Percentiles rank a stretch among this genome's conserved stretches.
Conservation (phyloP, 1,140 invertebrate genomes). For the Melanaphis sacchari region DNA sequence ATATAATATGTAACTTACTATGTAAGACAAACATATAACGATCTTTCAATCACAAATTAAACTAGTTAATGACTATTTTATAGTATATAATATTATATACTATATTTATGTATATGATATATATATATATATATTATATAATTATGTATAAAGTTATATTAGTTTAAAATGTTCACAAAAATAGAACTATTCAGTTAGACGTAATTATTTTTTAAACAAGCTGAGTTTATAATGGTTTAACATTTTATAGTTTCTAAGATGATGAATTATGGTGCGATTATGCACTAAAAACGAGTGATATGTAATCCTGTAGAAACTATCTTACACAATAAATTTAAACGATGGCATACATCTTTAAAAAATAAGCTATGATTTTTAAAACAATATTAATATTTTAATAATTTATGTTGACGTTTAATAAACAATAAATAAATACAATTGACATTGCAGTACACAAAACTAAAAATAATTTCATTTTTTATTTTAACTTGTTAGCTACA, state of each 20-base stretch:
- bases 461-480: slow-evolving; percentile 29
- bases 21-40: neutral
- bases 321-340: neutral
- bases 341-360: neutral
- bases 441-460: slow-evolving; percentile 3
- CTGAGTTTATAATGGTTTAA: neutral
- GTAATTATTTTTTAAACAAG: neutral
- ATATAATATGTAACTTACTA: neutral
- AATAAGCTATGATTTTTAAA: neutral
- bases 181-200: neutral
- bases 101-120: no score
- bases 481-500: neutral
- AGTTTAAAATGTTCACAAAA: neutral
- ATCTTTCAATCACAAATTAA: neutral
- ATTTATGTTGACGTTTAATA: slow-evolving; percentile 42
- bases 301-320: neutral
- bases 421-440: slow-evolving; percentile 42
- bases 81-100: no score
- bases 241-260: neutral
- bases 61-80: neutral
- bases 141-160: no score
- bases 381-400: slow-evolving; percentile 36
- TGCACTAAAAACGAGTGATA: neutral
- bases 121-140: no score
- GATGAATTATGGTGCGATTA: slow-evolving; percentile 7